Evolutionary conservation across 2,797 vertebrate species (phyloP).

Genomic region (Coilia nasus): DNA sequence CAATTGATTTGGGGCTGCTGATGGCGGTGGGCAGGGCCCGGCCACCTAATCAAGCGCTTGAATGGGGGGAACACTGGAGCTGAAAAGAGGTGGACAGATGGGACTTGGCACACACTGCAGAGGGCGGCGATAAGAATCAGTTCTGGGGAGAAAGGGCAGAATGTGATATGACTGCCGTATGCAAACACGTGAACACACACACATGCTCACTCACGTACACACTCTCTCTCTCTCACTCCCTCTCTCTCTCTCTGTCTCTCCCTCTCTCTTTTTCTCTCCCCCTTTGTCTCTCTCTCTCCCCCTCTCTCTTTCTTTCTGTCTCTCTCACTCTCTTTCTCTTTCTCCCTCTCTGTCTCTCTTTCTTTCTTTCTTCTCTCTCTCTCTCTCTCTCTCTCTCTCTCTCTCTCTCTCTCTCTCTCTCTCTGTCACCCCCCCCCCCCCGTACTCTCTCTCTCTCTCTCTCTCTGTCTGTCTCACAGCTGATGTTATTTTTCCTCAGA

Average conservation of each 20-base stretch:
- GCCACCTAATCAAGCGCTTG: slow-evolving; percentile 43
- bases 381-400: no score
- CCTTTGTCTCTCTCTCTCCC: background rate
- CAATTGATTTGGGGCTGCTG: slow-evolving; percentile 16
- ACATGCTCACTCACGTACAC: slow-evolving; percentile 6
- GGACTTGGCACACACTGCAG: slow-evolving; percentile 35
- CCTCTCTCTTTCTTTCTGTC: background rate
- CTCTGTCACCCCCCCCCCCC: background rate
- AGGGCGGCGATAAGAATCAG: slow-evolving; percentile 35
- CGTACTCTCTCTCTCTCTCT: no score
- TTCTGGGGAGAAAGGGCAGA: slow-evolving; percentile 31
- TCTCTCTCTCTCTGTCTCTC: background rate
- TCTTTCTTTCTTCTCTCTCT: slow-evolving; percentile 27
- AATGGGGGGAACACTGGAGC: slow-evolving; percentile 8
- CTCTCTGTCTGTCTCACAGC: background rate
- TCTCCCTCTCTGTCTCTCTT: slow-evolving; percentile 27
- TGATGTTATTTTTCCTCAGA: slow-evolving; percentile 5
- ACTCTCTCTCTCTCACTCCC: background rate
- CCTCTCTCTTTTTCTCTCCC: background rate
- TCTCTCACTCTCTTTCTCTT: no score
- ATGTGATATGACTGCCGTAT: slow-evolving; percentile 24
- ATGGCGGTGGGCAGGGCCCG: slow-evolving; percentile 32
- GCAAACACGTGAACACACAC: slow-evolving; percentile 3
- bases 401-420: background rate
- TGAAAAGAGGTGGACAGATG: slow-evolving; percentile 38